Evolutionary conservation across 2,888 invertebrate genomes (phyloP).

Genomic region (Drosophila maculinotata): DNA sequence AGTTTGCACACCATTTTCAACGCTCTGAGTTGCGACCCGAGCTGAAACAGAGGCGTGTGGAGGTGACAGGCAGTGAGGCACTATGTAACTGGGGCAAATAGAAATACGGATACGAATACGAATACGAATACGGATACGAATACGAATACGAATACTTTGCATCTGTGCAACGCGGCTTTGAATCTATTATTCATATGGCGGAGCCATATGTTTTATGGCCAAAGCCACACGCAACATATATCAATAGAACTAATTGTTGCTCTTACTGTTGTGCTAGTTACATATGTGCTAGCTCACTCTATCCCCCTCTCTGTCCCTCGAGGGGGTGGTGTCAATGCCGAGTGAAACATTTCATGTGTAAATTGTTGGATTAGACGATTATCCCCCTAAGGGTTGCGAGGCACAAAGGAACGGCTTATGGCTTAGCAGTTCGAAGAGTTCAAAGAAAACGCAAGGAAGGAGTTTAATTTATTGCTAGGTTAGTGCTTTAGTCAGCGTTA

Average conservation of each 20-base stretch:
- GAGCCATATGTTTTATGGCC: conserved; percentile 68
- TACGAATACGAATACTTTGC: conserved; percentile 39
- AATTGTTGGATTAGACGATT: conserved; percentile 56
- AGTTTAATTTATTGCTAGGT: conserved; percentile 43
- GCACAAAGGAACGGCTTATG: conserved; percentile 29
- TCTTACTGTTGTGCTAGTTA: conserved; percentile 47
- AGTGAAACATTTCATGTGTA: conserved; percentile 49
- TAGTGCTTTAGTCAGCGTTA: conserved; percentile 25
- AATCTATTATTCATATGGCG: conserved; percentile 73
- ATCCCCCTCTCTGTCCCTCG: background rate
- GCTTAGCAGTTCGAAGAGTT: conserved; percentile 30
- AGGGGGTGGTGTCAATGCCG: conserved; percentile 34
- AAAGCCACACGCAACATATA: conserved; percentile 34
- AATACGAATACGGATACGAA: conserved; percentile 25
- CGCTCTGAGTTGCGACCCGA: conserved; percentile 41
- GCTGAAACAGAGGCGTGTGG: background rate
- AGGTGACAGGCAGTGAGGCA: background rate
- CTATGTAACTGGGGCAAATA: conserved; percentile 37
- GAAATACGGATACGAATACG: conserved; percentile 14
- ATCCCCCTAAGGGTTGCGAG: conserved; percentile 26
- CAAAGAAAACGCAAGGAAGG: conserved; percentile 28
- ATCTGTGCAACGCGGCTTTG: conserved; percentile 59
- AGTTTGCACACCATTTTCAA: conserved; percentile 72
- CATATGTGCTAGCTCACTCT: conserved; percentile 24
- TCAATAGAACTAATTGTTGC: conserved; percentile 76